Conservation (phyloP, 2,888 invertebrate species). For the Sussaba pulchella region DNA sequence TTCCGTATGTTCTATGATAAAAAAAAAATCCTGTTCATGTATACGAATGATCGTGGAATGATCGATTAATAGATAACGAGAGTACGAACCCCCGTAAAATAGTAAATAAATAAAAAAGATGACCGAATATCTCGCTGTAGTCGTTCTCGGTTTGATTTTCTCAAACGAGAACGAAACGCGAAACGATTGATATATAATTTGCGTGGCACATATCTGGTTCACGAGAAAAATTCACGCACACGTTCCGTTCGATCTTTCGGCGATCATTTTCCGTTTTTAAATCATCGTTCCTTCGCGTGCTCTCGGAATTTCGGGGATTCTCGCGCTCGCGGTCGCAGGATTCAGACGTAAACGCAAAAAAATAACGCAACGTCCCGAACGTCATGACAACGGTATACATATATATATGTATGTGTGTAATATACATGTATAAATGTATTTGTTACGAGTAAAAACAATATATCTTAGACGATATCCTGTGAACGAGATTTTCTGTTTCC, state of each 20-base stretch:
- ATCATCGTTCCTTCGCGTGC: slow-evolving; percentile 29
- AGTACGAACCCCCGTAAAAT: slow-evolving; percentile 38
- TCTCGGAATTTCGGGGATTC: slow-evolving; percentile 41
- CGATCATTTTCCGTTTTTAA: slow-evolving; percentile 11
- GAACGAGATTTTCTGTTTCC: slow-evolving; percentile 32
- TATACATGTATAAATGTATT: slow-evolving; percentile 75
- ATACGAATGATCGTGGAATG: slow-evolving; percentile 62
- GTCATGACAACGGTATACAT: slow-evolving; percentile 57
- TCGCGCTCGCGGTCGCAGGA: slow-evolving; percentile 1
- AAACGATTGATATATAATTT: slow-evolving; percentile 33
- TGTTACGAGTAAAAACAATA: slow-evolving; percentile 68
- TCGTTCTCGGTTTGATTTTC: slow-evolving; percentile 14
- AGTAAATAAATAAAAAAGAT: slow-evolving; percentile 22
- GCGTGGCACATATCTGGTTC: slow-evolving; percentile 61
- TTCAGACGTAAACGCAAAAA: slow-evolving; percentile 21
- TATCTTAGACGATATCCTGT: slow-evolving; percentile 62
- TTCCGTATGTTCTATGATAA: slow-evolving; percentile 57
- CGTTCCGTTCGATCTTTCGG: slow-evolving; percentile 24
- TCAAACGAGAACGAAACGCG: slow-evolving; percentile 12
- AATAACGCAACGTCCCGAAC: slow-evolving; percentile 15
- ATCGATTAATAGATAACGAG: slow-evolving; percentile 40
- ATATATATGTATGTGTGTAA: slow-evolving; percentile 67
- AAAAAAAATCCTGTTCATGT: slow-evolving; percentile 59
- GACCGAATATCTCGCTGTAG: slow-evolving; percentile 15
- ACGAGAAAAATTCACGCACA: slow-evolving; percentile 44